These are phyloP conservation scores for Camponotus pennsylvanicus DNA, from an alignment of 1,140 invertebrate genomes.

Conservation along the genomic window DNA sequence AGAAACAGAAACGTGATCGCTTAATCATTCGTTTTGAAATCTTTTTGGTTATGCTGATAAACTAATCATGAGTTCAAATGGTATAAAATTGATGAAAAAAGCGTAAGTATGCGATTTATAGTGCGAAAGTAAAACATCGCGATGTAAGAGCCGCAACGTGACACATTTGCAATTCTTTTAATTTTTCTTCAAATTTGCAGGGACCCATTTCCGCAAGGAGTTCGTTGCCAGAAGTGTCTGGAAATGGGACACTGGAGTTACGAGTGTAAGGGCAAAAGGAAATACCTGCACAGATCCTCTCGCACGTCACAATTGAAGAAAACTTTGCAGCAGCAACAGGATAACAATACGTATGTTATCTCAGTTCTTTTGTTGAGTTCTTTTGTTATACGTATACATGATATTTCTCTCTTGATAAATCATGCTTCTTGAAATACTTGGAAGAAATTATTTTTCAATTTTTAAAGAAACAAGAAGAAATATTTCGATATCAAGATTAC, in stretches of 20 bases:
- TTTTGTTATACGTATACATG: too few species aligned
- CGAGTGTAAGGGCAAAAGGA: constrained; percentile 96
- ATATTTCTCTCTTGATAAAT: background rate
- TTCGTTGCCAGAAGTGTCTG: constrained; percentile 96
- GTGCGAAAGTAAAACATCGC: background rate
- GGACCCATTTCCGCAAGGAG: constrained; percentile 88
- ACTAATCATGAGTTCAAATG: constrained; percentile 74
- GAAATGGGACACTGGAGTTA: constrained; percentile 97
- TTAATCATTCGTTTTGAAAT: background rate
- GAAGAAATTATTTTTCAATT: background rate
- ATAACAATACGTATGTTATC: constrained; percentile 74
- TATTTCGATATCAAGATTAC: background rate
- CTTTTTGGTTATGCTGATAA: constrained; percentile 38
- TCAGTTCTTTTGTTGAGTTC: background rate
- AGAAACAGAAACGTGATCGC: background rate
- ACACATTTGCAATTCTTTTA: background rate
- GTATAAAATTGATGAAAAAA: constrained; percentile 78
- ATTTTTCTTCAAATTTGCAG: constrained; percentile 67
- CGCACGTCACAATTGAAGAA: constrained; percentile 93
- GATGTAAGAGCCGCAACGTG: background rate
- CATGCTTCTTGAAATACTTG: background rate
- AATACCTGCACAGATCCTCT: constrained; percentile 93
- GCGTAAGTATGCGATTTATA: constrained; percentile 71
- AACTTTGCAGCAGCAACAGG: constrained; percentile 87
- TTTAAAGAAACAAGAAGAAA: background rate